Conservation (phyloP, 2,113 vertebrate genomes). For the Oceanodroma tethys region DNA sequence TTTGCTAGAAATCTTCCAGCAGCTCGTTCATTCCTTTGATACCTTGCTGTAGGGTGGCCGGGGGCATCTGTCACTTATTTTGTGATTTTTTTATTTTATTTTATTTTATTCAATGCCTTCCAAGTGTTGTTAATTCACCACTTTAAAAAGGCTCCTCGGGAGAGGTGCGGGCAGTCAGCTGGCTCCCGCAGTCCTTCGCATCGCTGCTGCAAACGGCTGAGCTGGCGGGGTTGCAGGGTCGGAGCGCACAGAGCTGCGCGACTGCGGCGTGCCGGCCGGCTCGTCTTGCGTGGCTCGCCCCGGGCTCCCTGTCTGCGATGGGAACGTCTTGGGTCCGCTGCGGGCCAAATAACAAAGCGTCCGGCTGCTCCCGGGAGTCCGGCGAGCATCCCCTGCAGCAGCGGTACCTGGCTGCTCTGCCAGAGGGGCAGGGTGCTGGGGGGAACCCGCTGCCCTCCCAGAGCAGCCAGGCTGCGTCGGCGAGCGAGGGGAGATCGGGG, state of each 20-base stretch:
- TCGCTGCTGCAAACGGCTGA: neutral
- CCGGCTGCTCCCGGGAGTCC: fast-evolving
- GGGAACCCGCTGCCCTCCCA: neutral
- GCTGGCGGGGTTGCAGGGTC: neutral
- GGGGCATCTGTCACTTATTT: neutral
- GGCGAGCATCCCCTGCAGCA: neutral
- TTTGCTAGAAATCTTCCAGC: neutral
- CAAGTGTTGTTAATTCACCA: neutral
- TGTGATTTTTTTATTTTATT: neutral
- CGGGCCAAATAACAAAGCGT: neutral
- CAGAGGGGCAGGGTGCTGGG: neutral
- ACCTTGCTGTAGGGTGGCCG: neutral
- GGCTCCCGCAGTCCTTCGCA: neutral
- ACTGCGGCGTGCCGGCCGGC: fast-evolving
- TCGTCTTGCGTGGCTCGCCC: neutral
- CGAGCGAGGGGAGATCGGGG: fast-evolving
- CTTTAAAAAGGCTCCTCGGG: neutral
- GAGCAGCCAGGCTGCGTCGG: neutral
- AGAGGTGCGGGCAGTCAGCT: neutral
- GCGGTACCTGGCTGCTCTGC: neutral
- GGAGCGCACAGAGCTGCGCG: fast-evolving
- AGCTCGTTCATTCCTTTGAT: neutral
- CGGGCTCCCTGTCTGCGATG: neutral
- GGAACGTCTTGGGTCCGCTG: neutral
- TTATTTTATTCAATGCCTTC: neutral